Evolutionary conservation across 2,888 invertebrate genomes (phyloP), one percentile per base, ranked within the genome.

Genomic region (Poecilus cupreus): DNA sequence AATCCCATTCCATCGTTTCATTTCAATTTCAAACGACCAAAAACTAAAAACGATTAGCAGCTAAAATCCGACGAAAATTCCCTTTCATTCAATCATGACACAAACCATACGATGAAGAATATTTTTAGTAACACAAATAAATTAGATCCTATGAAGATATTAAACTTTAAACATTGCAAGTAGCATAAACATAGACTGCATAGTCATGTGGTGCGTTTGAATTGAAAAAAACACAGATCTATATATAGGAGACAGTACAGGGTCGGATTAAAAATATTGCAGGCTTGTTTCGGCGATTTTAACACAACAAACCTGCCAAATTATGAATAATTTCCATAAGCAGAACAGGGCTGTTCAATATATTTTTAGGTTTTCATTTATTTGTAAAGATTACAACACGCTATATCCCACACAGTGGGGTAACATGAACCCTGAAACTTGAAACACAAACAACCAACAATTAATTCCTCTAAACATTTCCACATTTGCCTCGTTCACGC

Each of bases 81-180:
- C 37, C 5, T 37, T 68, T 32, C 18, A 68, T 68, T 68, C 37
- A 68, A 68, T 68, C 64, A 68, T 68, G 51, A 51, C 20, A 51
- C 11, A 51, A 51, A 51, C 3, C 51, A 18, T 13, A 22, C 18
- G 43, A 72, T 22, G 72, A 0, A 72, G 46, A 22, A 60, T 68
- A 68, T 70, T 68, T 79, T 68, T 79, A 79, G 79, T 8, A 68
- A 51, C 49, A 51, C 37, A 79, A 79, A 79, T 70, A 79, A 79
- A 70, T 78, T 64, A 78, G 11, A 18, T 37, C 54, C 8, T 54
- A 43, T 79, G 64, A 70, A 79, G 70, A 79, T 79, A 79, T 79
- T 79, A 68, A 72, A 79, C 64, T 43, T n/a, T 78, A 78, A 78
- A 78, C 43, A n/a, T n/a, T n/a, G 64, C 57, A 13, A 32, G 10